Evolutionary conservation across 2,888 invertebrate genomes (phyloP).

Genomic region (Ophioninae sp.): DNA sequence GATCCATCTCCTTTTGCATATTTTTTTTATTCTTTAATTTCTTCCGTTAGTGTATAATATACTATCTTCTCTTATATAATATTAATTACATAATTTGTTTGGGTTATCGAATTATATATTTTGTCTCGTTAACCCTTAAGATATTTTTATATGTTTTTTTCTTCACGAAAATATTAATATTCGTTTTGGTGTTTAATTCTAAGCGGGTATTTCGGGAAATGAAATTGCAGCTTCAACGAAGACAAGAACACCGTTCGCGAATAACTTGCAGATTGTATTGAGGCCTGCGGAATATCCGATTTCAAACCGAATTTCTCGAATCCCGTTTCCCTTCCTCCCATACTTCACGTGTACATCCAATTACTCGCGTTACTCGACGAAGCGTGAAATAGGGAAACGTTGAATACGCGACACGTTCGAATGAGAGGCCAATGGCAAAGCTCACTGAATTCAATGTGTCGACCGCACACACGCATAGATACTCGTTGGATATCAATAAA

Average conservation of each 20-base stretch:
- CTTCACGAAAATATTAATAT: neutral
- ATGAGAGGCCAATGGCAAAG: slow-evolving; percentile 42
- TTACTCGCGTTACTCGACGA: slow-evolving; percentile 58
- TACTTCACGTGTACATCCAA: slow-evolving; percentile 42
- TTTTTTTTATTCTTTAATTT: no score
- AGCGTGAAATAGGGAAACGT: slow-evolving; percentile 56
- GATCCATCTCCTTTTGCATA: no score
- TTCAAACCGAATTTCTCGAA: slow-evolving; percentile 26
- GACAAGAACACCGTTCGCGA: neutral
- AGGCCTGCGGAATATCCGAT: slow-evolving; percentile 41
- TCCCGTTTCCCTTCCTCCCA: neutral
- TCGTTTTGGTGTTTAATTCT: neutral
- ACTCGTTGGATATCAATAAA: neutral
- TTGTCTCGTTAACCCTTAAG: no score
- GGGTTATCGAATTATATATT: no score
- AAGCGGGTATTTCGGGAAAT: neutral
- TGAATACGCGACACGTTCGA: slow-evolving; percentile 43
- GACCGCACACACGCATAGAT: slow-evolving; percentile 37
- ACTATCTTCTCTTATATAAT: no score
- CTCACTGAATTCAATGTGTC: slow-evolving; percentile 54
- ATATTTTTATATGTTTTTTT: neutral
- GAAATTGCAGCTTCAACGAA: slow-evolving; percentile 15
- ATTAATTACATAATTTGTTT: no score
- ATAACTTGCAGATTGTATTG: slow-evolving; percentile 33
- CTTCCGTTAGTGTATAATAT: no score